Evolutionary conservation across 2,113 vertebrate genomes (phyloP).

Genomic region (Lutjanus erythropterus): DNA sequence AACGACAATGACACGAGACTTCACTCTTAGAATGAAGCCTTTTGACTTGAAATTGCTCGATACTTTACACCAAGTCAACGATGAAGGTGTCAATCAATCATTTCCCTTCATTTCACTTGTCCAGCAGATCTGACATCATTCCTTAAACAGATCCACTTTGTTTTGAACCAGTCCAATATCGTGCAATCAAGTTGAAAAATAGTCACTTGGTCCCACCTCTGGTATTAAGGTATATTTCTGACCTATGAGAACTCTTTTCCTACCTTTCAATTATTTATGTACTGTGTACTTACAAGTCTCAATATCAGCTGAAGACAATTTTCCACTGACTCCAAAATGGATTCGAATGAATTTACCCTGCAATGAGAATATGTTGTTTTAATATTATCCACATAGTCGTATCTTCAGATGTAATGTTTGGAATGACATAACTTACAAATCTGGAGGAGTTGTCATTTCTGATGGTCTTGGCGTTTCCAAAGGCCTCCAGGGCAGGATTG

Average conservation of each 20-base stretch:
- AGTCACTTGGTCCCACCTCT: too few relatives aligned
- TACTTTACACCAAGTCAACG: too few relatives aligned
- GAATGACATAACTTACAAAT: slow-evolving; percentile 82
- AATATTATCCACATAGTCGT: neutral
- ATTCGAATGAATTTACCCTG: slow-evolving; percentile 97
- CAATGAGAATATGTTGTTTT: neutral
- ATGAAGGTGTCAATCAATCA: too few relatives aligned
- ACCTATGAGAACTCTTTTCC: neutral
- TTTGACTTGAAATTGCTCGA: too few relatives aligned
- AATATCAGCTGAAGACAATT: slow-evolving; percentile 93
- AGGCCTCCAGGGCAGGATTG: slow-evolving; percentile 92
- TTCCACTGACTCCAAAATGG: slow-evolving; percentile 93
- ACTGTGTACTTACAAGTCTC: slow-evolving; percentile 88
- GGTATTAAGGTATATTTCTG: neutral
- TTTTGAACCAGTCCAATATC: too few relatives aligned
- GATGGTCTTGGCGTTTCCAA: slow-evolving; percentile 90
- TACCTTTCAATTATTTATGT: neutral
- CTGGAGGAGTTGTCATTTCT: slow-evolving; percentile 83
- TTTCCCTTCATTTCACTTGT: too few relatives aligned
- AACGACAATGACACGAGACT: too few relatives aligned
- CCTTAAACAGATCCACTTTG: too few relatives aligned
- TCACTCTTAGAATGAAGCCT: too few relatives aligned
- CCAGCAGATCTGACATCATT: too few relatives aligned
- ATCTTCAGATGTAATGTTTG: neutral
- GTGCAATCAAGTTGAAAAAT: too few relatives aligned